Conservation (phyloP, 1,140 invertebrate species). For the Drosophila takahashii region DNA sequence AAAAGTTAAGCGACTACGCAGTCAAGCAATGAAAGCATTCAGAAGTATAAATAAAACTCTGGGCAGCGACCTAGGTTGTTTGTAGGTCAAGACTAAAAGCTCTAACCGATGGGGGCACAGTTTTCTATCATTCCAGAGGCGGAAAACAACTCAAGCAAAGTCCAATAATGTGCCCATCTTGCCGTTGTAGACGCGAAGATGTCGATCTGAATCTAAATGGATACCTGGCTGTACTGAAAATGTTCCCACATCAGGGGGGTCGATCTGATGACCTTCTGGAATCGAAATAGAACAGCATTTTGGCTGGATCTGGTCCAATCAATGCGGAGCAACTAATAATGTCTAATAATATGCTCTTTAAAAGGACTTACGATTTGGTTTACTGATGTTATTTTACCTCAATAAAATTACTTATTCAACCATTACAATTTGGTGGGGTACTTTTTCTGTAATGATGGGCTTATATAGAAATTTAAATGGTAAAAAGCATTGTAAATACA, state of each 20-base stretch:
- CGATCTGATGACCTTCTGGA: neutral
- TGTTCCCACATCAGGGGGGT: neutral
- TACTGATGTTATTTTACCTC: neutral
- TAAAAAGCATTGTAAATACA: too few species aligned
- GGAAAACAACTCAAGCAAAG: neutral
- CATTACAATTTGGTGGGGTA: too few species aligned
- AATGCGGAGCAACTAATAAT: neutral
- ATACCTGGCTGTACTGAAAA: neutral
- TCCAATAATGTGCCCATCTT: neutral
- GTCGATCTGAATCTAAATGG: neutral
- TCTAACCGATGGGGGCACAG: conserved; percentile 22
- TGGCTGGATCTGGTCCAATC: neutral
- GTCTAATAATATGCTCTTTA: neutral
- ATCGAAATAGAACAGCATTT: neutral
- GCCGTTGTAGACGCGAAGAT: neutral
- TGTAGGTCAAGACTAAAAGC: conserved; percentile 45
- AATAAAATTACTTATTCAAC: neutral
- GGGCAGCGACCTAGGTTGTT: conserved; percentile 36
- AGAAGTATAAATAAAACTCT: conserved; percentile 8
- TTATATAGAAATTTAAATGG: neutral
- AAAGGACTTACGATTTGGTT: neutral
- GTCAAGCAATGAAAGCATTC: neutral
- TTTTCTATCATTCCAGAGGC: conserved; percentile 31
- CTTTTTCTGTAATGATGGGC: too few species aligned
- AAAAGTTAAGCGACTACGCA: conserved; percentile 16